Base-by-base conservation (phyloP, 2,797 vertebrate species). In the Gallinago solitaria region DNA sequence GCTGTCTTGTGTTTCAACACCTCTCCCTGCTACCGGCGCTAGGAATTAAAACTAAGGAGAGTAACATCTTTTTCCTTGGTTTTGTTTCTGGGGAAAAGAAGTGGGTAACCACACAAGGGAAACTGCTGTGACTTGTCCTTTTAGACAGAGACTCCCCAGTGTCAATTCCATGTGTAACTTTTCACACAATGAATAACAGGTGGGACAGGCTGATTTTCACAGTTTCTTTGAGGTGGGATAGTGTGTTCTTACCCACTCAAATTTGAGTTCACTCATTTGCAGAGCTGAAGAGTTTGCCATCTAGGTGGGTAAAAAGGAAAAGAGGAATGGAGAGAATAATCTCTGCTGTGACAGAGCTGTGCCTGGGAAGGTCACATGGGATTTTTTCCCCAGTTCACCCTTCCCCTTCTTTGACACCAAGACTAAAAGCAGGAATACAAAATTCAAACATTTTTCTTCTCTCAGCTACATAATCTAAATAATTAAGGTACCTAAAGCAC, bases 401-500 rank as follows among this genome's bases (percentile, higher is more conserved):
- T 61, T 87, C 27, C 59, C 47, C 37, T 93, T 33, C 83, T 73
- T 13, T 90, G 77, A 83, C 67, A 89, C 5, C 18, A 68, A 79
- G 64, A 67, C 27, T 50, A 76, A 95, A 95, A 70, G 79, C 64
- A 92, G 47, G 51, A 92, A 68, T 33, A 67, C 21, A 80, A 90
- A 92, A 92, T 76, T 91, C 30, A 97, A 90, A 82, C 10, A 71
- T 67, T 87, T 83, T 92, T 76, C 77, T 82, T 73, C 65, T 89
- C 80, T 86, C 69, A 91, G 30, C 75, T 70, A 92, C 39, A 69
- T 87, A 91, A 88, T 90, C 77, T 94, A 93, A 96, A 96, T 92
- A 95, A 96, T 96, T 95, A 88, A 96, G 67, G 75, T 37, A 84
- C 41, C 89, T 75, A 90, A 85, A 95, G 81, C 43, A 83, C 56